Percentiles rank a stretch among this genome's conserved stretches.
Conservation (phyloP, 2,888 invertebrate genomes). For the Lutraria lutraria region DNA sequence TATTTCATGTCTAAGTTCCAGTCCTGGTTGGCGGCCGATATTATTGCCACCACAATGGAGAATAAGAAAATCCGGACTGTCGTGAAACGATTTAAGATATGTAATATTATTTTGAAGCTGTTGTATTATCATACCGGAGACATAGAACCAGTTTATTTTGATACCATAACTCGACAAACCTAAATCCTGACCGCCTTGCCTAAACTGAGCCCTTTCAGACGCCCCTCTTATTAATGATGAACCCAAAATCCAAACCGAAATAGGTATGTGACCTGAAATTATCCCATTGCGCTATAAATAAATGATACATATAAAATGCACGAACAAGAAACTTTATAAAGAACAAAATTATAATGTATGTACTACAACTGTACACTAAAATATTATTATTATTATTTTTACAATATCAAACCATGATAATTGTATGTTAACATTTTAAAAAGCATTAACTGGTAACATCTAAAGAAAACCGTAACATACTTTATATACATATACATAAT, state of each 20-base stretch:
- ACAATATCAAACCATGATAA: neutral
- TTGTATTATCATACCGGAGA: slow-evolving; percentile 7
- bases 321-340: neutral
- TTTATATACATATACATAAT: neutral
- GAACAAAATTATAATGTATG: too few relatives aligned
- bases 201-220: neutral
- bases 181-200: neutral
- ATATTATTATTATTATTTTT: neutral
- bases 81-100: neutral
- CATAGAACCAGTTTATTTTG: neutral
- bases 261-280: neutral
- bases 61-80: neutral
- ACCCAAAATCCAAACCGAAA: slow-evolving; percentile 16
- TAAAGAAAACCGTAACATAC: neutral
- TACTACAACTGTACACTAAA: neutral
- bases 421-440: neutral
- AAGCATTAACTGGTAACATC: neutral
- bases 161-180: neutral
- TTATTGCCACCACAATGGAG: slow-evolving; percentile 34
- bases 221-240: slow-evolving; percentile 21
- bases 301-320: neutral
- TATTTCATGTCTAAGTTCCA: neutral
- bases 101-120: neutral
- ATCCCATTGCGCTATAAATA: neutral
- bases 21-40: neutral